Base-by-base conservation (phyloP, 92 coral and sea anemone genomes). In the Metridium senile region DNA sequence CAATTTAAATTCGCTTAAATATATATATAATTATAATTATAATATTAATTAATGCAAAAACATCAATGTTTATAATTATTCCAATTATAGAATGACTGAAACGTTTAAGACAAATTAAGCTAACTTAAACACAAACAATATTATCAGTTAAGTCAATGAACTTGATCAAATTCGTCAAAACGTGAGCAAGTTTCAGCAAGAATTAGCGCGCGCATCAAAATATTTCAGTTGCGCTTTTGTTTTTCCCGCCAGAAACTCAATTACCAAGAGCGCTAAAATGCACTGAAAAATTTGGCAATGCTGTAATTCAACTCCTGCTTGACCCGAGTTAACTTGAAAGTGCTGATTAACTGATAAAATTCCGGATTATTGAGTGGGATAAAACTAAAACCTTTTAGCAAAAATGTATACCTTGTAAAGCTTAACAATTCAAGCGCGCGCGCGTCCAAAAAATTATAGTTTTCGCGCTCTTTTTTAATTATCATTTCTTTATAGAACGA, bases 181-280 rank as follows among this genome's bases (percentile, higher is more conserved):
- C n/a, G n/a, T n/a, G n/a, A n/a, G n/a, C n/a, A n/a, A n/a, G 61
- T 17, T 54, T 17, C 61, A 54, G n/a, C 61, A 9, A 22, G 23
- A 54, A 54, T 9, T n/a, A 6, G 49, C 49, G 8, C 49, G 49
- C 61, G 61, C n/a, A n/a, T 54, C 26, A 22, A 54, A 22, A 54
- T 54, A 19, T 28, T 28, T 28, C 69, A 30, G 69, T 63, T 63
- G 69, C 69, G 1, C n/a, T 63, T 63, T 28, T 20, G 69, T 29
- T 63, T 29, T 71, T 52, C 63, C 39, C 75, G 75, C 75, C 75
- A 71, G 25, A 71, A 71, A 69, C 39, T 69, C 31, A 69, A 69
- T 69, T 69, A 69, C 32, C 31, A 31, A 25, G 74, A 43, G 74
- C 74, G 74, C 45, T 20, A 68, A 46, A 53, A 49, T 10, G 63